phyloP scores from a whole-genome alignment of 2,113 vertebrate species.

The Balaenoptera acutorostrata region DNA sequence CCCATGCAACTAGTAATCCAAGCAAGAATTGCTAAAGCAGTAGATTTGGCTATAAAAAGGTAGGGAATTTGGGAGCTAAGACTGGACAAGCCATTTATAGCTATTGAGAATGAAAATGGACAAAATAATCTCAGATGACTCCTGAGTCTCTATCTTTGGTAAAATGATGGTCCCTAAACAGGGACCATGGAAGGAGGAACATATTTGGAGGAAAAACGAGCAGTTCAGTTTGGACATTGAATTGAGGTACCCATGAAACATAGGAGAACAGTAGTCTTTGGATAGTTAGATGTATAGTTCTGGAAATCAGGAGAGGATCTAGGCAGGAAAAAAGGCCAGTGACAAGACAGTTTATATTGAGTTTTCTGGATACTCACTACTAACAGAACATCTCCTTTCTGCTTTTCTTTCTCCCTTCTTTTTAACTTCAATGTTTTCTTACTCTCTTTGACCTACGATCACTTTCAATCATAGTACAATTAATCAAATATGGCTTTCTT shows the following conservation, averaged over 20 bases:
- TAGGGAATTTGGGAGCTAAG: not conserved
- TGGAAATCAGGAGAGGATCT: not conserved
- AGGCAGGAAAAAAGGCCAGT: not conserved
- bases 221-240: not conserved
- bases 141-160: not conserved
- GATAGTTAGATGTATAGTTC: not conserved
- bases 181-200: not conserved
- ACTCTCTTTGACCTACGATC: not conserved
- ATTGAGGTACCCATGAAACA: not conserved
- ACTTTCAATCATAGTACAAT: not conserved
- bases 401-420: not conserved
- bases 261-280: not conserved
- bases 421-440: not conserved
- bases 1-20: not conserved
- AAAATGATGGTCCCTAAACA: not conserved
- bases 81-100: not conserved
- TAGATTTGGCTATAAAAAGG: not conserved
- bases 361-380: not conserved
- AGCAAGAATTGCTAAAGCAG: not conserved
- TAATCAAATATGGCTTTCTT: not conserved
- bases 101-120: not conserved
- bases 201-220: not conserved
- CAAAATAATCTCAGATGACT: not conserved
- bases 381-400: not conserved
- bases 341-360: not conserved